Conservation (phyloP, 2,888 invertebrate genomes). For the Steinernema scapterisci region DNA sequence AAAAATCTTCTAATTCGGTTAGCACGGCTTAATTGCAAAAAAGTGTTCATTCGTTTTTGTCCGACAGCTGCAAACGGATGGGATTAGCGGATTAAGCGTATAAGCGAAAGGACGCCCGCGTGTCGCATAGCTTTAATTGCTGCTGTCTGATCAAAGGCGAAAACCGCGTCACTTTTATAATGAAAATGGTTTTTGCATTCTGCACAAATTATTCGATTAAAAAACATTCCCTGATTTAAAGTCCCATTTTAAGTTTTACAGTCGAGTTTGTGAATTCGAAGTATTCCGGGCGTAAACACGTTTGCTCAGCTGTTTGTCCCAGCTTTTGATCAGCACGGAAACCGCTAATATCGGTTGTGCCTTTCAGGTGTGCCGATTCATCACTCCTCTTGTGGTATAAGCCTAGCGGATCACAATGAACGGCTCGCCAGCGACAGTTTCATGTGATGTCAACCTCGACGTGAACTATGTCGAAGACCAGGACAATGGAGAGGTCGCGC, state of each 20-base stretch:
- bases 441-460: conserved; percentile 4
- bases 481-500: neutral
- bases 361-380: conserved; percentile 26
- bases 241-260: neutral
- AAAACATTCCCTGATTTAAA: neutral
- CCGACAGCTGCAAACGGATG: neutral
- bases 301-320: conserved; percentile 1
- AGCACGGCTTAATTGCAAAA: neutral
- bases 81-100: conserved; percentile 3
- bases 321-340: neutral
- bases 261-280: neutral
- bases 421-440: conserved; percentile 3
- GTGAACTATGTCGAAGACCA: conserved; percentile 14
- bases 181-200: neutral
- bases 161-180: neutral
- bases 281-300: neutral
- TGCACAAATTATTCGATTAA: neutral
- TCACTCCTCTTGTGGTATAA: conserved; percentile 17
- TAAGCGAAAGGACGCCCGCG: neutral
- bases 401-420: conserved; percentile 9
- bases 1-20: neutral
- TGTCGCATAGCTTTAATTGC: conserved; percentile 4
- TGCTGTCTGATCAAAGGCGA: neutral
- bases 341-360: neutral
- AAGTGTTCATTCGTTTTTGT: neutral